phyloP scores from a whole-genome alignment of 1,140 invertebrate genomes.

The Brachionus rotundiformis region DNA sequence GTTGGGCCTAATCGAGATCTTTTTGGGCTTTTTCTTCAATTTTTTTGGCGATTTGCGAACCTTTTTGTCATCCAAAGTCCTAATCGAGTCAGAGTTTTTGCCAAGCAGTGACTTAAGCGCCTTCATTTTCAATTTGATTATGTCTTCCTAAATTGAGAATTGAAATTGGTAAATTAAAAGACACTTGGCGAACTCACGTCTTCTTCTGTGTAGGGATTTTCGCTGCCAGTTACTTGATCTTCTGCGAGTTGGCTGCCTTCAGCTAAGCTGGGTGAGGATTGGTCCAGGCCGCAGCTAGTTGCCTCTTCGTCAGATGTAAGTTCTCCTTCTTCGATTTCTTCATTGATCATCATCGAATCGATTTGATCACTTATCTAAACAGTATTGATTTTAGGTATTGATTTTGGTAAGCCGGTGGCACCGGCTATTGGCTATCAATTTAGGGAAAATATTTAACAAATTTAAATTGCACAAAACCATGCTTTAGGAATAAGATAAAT shows the following conservation, averaged over 20 bases:
- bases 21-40: neutral
- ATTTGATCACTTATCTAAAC: constrained; percentile 12
- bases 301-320: neutral
- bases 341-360: neutral
- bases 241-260: neutral
- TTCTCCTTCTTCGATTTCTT: constrained; percentile 26
- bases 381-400: neutral
- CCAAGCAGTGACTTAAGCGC: constrained; percentile 18
- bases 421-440: neutral
- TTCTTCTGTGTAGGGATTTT: constrained; percentile 35
- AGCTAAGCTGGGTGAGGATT: neutral
- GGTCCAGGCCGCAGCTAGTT: neutral
- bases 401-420: neutral
- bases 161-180: neutral
- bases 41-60: neutral
- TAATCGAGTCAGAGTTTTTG: constrained; percentile 3
- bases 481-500: neutral
- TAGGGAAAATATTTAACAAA: neutral
- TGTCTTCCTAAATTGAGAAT: constrained; percentile 5
- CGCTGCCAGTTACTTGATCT: neutral
- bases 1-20: neutral
- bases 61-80: constrained; percentile 4
- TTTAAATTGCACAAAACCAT: neutral
- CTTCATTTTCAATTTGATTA: constrained; percentile 40
- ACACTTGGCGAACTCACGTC: neutral